Percentiles rank a stretch among this genome's conserved stretches.
Evolutionary conservation across 2,888 invertebrate genomes (phyloP).

Genomic region (Thalpophila matura): DNA sequence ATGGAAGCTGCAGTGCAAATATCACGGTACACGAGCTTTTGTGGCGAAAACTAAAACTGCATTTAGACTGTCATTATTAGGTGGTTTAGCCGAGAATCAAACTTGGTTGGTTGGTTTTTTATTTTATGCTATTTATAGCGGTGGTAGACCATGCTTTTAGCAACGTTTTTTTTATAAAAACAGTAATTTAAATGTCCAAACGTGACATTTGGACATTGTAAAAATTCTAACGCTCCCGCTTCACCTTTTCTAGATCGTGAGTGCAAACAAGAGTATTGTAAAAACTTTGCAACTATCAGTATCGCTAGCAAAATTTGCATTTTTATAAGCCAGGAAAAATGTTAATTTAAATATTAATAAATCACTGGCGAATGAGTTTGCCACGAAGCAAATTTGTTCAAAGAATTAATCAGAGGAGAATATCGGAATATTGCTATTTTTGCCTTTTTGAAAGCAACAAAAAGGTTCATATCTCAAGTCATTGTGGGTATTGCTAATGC

Average conservation of each 20-base stretch:
- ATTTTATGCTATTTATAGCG: too few relatives aligned
- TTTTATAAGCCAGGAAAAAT: neutral
- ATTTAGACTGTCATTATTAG: too few relatives aligned
- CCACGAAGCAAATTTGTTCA: neutral
- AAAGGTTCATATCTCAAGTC: neutral
- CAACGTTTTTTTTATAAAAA: too few relatives aligned
- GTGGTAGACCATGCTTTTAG: too few relatives aligned
- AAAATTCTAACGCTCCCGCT: neutral
- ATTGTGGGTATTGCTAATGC: neutral
- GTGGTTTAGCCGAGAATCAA: too few relatives aligned
- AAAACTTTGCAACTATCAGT: neutral
- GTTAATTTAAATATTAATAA: neutral
- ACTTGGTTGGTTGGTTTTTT: too few relatives aligned
- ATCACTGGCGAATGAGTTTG: neutral
- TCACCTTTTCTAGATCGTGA: conserved; percentile 5
- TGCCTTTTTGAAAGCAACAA: neutral
- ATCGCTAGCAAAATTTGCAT: neutral
- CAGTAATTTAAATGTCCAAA: too few relatives aligned
- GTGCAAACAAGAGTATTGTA: neutral
- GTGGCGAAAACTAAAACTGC: too few relatives aligned
- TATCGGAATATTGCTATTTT: too few relatives aligned
- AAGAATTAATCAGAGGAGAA: neutral
- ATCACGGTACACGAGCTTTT: too few relatives aligned
- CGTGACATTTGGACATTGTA: too few relatives aligned
- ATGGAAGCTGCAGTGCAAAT: too few relatives aligned